Conservation (phyloP, 1,140 invertebrate species). For the Brachionus asplanchnoidis region DNA sequence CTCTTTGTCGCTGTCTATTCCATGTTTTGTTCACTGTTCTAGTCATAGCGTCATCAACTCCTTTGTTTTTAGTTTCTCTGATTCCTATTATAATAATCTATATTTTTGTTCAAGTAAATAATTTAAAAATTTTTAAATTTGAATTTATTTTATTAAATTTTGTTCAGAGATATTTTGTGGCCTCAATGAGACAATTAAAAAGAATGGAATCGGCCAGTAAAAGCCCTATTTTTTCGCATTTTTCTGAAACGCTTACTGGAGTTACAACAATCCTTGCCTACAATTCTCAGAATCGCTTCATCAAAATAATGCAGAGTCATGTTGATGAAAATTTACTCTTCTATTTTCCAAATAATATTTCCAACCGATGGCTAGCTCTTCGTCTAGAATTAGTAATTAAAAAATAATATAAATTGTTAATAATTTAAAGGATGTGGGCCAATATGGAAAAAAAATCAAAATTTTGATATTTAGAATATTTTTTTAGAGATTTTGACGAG, state of each 20-base stretch:
- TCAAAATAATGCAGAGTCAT: constrained; percentile 42
- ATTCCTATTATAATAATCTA: constrained; percentile 79
- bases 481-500: too few species aligned
- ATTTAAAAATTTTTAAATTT: neutral
- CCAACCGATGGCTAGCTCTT: constrained; percentile 19
- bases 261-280: constrained; percentile 62
- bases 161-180: constrained; percentile 65
- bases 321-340: constrained; percentile 31
- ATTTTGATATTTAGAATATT: too few species aligned
- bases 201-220: constrained; percentile 87
- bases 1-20: constrained; percentile 56
- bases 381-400: constrained; percentile 44
- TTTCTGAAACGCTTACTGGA: constrained; percentile 73
- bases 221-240: constrained; percentile 96
- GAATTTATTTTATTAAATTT: neutral
- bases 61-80: constrained; percentile 74
- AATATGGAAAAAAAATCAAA: too few species aligned
- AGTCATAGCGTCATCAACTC: constrained; percentile 83
- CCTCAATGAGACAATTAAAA: constrained; percentile 86
- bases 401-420: too few species aligned
- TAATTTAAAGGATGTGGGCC: too few species aligned
- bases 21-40: constrained; percentile 78
- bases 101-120: constrained; percentile 70
- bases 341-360: constrained; percentile 27
- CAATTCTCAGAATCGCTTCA: constrained; percentile 57